A percentile compares a stretch with the other conserved stretches of the same genome.
phyloP scores from a whole-genome alignment of 2,888 invertebrate species.

The Amphipoea lucens region DNA sequence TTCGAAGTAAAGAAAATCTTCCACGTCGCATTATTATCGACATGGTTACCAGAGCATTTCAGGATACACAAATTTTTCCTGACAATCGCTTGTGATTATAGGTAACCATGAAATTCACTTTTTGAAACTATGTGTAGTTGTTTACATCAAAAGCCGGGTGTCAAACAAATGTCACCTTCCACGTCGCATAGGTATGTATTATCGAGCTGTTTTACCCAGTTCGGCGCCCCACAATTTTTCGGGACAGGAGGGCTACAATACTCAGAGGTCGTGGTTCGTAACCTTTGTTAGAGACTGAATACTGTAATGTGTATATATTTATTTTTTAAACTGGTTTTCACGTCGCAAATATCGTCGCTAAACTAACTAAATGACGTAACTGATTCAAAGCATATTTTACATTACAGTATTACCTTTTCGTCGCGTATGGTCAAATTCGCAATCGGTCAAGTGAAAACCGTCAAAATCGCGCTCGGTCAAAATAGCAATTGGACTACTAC shows the following conservation, averaged over 20 bases:
- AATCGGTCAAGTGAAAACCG: too few relatives aligned
- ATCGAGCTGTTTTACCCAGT: slow-evolving; percentile 13
- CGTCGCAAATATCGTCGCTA: background rate
- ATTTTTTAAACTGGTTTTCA: background rate
- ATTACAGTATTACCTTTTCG: too few relatives aligned
- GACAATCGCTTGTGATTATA: background rate
- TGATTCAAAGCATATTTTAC: too few relatives aligned
- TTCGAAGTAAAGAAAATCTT: background rate
- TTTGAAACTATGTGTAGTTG: background rate
- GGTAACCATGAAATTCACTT: background rate
- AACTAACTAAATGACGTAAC: too few relatives aligned
- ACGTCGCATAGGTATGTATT: background rate
- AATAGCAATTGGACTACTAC: too few relatives aligned
- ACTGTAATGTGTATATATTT: background rate
- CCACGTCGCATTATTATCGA: background rate
- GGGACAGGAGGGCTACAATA: background rate
- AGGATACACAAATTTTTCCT: background rate
- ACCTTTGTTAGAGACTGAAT: background rate
- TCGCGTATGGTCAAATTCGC: too few relatives aligned
- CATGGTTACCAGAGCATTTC: background rate
- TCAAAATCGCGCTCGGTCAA: too few relatives aligned
- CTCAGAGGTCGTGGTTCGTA: background rate
- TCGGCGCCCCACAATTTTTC: slow-evolving; percentile 20
- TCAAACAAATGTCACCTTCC: background rate
- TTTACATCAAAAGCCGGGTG: background rate